Percentiles rank a stretch among this genome's conserved stretches.
Conservation (phyloP, 2,113 vertebrate genomes). For the Phalacrocorax pelagicus region DNA sequence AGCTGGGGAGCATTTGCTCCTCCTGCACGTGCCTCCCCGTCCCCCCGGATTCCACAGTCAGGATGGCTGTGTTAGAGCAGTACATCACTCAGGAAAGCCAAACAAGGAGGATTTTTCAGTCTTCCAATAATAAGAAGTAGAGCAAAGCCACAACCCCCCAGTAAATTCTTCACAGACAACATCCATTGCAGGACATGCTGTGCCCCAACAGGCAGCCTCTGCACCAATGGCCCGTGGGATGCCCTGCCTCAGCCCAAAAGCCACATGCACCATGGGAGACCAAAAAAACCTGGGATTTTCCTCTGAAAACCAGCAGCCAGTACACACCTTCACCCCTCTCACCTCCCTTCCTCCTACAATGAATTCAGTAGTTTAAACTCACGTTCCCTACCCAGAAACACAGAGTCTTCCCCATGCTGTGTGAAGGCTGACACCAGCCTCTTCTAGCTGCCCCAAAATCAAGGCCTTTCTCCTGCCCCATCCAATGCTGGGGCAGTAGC, state of each 20-base stretch:
- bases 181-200: rapidly evolving
- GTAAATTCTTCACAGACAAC: background rate
- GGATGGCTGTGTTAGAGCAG: background rate
- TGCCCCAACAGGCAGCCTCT: rapidly evolving
- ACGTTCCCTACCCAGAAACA: background rate
- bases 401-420: background rate
- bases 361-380: background rate
- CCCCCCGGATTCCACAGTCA: background rate
- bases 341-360: background rate
- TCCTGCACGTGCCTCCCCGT: background rate
- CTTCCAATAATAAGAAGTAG: background rate
- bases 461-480: background rate
- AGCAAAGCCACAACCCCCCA: background rate
- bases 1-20: background rate
- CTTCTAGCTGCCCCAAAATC: background rate
- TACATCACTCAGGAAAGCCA: background rate
- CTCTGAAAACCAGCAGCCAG: background rate
- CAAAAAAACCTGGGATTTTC: background rate
- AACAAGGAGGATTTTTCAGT: background rate
- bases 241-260: background rate
- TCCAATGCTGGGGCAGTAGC: background rate
- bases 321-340: background rate
- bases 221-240: rapidly evolving
- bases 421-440: background rate
- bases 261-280: background rate